Evolutionary conservation across 1,140 invertebrate genomes (phyloP), one percentile per base, ranked within the genome.

Genomic region (Caenorhabditis remanei): DNA sequence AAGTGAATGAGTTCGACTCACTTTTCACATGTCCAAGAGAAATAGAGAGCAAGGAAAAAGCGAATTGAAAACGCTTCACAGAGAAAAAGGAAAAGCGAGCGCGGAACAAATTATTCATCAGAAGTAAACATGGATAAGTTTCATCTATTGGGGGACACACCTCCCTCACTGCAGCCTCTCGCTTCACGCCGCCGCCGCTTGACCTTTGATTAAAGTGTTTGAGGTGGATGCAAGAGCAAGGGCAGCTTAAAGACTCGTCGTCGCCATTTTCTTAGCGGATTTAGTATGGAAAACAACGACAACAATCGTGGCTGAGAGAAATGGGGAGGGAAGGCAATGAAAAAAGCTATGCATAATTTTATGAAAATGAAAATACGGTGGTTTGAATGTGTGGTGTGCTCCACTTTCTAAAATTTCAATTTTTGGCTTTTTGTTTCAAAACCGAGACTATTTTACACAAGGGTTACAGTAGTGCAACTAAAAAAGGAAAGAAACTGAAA

Each of bases 71-170:
- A 48, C 19, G 65, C 41, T 71, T 71, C 41, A n/a, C 58, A 6
- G 11, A 67, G 63, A n/a, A 24, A 75, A 75, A 75, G 46, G 67
- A 79, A 79, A 79, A 79, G 71, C 46, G 71, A 79, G 71, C 8
- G 19, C 40, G 13, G 71, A 79, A 79, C 71, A 79, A 79, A 50
- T 79, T 79, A 79, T 79, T 79, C 71, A 79, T 79, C 71, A 79
- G 71, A 53, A 79, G 71, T 79, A 79, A 79, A 79, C 71, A 79
- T 24, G 71, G 71, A 79, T 79, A 79, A 79, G 71, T 79, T 79
- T 79, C 71, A 79, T 79, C 71, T 79, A 41, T 50, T 79, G 71
- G 41, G 41, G 40, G 43, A 24, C 43, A 46, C 65, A 43, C 65
- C 32, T 32, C 32, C 32, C 32, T 32, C 32, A 32, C 32, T 32